A percentile compares a stretch with the other conserved stretches of the same genome.
These are phyloP conservation scores for Xerus inauris DNA, from an alignment of 2,113 vertebrate genomes.

Conservation along the genomic window DNA sequence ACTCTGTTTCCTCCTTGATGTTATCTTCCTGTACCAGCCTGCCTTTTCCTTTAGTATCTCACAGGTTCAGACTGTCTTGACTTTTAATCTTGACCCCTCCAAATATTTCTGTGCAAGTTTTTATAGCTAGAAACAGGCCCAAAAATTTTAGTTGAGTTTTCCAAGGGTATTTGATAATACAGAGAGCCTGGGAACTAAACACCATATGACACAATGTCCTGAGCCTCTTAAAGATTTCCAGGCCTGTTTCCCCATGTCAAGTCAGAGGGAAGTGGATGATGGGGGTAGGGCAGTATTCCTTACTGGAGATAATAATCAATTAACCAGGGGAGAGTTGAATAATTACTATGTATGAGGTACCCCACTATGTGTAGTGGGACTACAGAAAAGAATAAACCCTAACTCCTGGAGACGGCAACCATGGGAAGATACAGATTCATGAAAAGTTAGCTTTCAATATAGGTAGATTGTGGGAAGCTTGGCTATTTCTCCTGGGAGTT, in stretches of 20 bases:
- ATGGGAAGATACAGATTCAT: background rate
- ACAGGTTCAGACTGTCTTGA: slow-evolving; percentile 15
- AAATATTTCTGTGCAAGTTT: slow-evolving; percentile 47
- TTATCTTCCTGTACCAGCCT: background rate
- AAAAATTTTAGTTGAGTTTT: background rate
- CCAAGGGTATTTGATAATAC: background rate
- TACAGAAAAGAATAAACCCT: background rate
- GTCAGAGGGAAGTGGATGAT: too few relatives aligned
- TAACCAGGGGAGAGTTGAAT: background rate
- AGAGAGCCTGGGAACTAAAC: background rate
- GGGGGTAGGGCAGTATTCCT: too few relatives aligned
- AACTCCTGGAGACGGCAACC: background rate
- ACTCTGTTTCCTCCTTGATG: background rate
- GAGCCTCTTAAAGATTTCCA: background rate
- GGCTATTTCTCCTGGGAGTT: background rate
- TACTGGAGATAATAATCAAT: background rate
- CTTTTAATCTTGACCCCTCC: background rate
- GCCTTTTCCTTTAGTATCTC: background rate
- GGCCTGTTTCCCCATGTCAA: background rate
- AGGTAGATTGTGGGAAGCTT: background rate
- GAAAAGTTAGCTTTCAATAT: background rate
- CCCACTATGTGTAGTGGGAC: background rate
- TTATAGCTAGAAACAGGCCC: background rate
- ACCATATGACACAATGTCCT: background rate
- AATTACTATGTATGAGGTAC: background rate